Conservation (phyloP, 2,797 vertebrate genomes). For the Gambelia wislizenii region DNA sequence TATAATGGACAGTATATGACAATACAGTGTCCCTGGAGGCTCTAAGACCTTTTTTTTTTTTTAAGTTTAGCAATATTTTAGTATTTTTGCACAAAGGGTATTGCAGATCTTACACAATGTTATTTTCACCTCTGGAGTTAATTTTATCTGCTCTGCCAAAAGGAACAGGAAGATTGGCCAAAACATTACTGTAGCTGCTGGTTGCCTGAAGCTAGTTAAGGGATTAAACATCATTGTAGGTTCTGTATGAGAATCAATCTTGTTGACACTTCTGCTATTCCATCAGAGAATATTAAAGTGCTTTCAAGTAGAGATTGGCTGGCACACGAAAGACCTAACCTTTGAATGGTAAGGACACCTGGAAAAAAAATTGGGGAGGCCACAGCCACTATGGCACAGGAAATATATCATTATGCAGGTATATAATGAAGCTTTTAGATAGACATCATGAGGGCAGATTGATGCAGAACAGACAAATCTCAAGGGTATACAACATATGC, state of each 20-base stretch:
- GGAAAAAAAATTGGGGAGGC: constrained; percentile 32
- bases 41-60: background rate
- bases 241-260: constrained; percentile 39
- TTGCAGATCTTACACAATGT: constrained; percentile 49
- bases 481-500: background rate
- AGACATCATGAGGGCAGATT: background rate
- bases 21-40: background rate
- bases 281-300: constrained; percentile 55
- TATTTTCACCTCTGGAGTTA: constrained; percentile 63
- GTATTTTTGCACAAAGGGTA: background rate
- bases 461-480: background rate
- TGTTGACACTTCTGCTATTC: constrained; percentile 54
- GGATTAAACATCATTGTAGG: constrained; percentile 57
- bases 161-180: constrained; percentile 44
- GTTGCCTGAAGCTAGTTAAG: constrained; percentile 61
- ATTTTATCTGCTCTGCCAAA: constrained; percentile 55
- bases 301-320: constrained; percentile 49
- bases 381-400: background rate
- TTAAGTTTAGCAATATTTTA: constrained; percentile 36
- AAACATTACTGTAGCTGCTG: constrained; percentile 37
- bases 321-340: constrained; percentile 45
- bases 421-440: background rate
- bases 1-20: background rate
- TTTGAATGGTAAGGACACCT: constrained; percentile 29
- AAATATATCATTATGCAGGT: background rate